These are phyloP conservation scores for Cotesia glomerata DNA, from an alignment of 1,140 invertebrate species.

Conservation along the genomic window DNA sequence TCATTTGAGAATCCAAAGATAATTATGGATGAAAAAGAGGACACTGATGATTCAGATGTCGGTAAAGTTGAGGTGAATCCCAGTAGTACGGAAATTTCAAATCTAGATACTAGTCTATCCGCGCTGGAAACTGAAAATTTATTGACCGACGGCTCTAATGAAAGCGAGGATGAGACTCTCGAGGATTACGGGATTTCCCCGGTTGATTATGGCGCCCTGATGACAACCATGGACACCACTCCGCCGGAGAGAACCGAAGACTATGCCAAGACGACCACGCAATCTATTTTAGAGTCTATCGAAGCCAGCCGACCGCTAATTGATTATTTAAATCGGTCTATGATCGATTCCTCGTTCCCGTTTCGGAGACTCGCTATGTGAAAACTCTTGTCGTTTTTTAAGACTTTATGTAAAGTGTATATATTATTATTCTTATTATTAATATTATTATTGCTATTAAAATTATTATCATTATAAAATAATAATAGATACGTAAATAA, in stretches of 20 bases:
- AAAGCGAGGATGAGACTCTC: constrained; percentile 29
- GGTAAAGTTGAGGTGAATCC: no score
- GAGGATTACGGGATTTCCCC: constrained; percentile 14
- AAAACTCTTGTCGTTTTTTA: constrained; percentile 14
- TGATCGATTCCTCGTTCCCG: background rate
- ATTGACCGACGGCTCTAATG: constrained; percentile 17
- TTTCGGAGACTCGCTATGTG: constrained; percentile 42
- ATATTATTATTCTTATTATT: background rate
- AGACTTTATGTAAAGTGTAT: constrained; percentile 18
- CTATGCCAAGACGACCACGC: constrained; percentile 43
- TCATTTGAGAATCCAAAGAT: background rate
- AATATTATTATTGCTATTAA: background rate
- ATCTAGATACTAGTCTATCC: constrained; percentile 2
- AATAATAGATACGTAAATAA: no score
- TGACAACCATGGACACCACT: constrained; percentile 45
- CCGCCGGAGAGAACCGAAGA: constrained; percentile 46
- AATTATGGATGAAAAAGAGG: background rate
- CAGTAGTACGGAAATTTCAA: no score
- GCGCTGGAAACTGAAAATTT: constrained; percentile 8
- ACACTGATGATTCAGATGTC: no score
- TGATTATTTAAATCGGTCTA: constrained; percentile 28
- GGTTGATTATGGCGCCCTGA: constrained; percentile 26
- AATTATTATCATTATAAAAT: no score
- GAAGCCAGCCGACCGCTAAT: constrained; percentile 32
- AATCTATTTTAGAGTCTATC: constrained; percentile 38